Percentiles rank a stretch among this genome's conserved stretches.
Conservation (phyloP, 2,797 vertebrate species). For the Macropus fuliginosus region DNA sequence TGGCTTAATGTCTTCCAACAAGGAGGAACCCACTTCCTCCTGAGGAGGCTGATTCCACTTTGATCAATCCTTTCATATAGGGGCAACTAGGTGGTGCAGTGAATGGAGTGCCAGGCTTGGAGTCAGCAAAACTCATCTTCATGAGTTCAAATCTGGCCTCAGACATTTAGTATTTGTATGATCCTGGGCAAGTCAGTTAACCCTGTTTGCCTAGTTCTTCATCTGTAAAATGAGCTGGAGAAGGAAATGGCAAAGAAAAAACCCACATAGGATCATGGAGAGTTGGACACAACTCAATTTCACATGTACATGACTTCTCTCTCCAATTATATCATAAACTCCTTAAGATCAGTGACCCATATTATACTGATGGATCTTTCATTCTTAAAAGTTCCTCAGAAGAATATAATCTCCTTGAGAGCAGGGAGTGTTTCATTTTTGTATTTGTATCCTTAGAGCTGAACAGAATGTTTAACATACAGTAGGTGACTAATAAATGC, state of each 20-base stretch:
- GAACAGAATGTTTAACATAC: background rate
- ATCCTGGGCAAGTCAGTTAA: background rate
- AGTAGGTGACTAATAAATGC: background rate
- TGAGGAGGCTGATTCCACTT: background rate
- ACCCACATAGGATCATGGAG: background rate
- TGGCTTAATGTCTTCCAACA: background rate
- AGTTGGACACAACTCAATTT: background rate
- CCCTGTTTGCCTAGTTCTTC: background rate
- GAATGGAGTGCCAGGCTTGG: too few species aligned
- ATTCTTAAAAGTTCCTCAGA: background rate
- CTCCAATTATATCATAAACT: background rate
- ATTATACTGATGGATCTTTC: background rate
- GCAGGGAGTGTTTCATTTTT: background rate
- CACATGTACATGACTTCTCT: background rate
- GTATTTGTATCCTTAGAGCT: background rate
- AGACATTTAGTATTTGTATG: background rate
- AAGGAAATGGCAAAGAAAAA: background rate
- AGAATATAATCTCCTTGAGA: background rate
- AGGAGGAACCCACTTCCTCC: background rate
- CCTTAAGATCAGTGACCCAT: background rate
- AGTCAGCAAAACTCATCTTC: background rate
- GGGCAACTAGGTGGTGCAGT: background rate
- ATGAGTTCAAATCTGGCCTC: background rate
- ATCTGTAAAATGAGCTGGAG: background rate
- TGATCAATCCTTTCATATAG: background rate